Evolutionary conservation across 1,140 invertebrate species (phyloP).

Genomic region (Ladona fulva): DNA sequence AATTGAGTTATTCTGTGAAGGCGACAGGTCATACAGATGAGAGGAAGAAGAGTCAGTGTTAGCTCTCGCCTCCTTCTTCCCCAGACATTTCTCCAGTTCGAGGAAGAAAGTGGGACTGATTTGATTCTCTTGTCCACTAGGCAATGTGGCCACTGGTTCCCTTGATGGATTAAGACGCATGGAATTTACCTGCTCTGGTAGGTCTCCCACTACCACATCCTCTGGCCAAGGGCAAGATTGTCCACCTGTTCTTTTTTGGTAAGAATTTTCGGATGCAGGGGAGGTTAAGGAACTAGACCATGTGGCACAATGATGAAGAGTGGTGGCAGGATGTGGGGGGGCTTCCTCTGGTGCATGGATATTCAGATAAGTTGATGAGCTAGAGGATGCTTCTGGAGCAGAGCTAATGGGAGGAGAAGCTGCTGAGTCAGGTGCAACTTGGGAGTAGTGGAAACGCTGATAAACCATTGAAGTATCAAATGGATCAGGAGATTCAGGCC

Average conservation of each 20-base stretch:
- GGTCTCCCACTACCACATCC: background rate
- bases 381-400: background rate
- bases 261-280: too few species aligned
- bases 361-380: background rate
- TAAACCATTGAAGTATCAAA: conserved; percentile 51
- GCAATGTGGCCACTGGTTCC: too few species aligned
- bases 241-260: too few species aligned
- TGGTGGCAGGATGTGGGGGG: background rate
- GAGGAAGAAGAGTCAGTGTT: conserved; percentile 35
- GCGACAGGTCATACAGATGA: conserved; percentile 23
- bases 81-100: conserved; percentile 52
- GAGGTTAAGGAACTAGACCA: too few species aligned
- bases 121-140: conserved; percentile 27
- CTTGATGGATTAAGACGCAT: too few species aligned
- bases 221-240: background rate
- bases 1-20: conserved; percentile 32
- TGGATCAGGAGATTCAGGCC: conserved; percentile 36
- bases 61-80: conserved; percentile 40
- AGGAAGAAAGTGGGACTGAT: conserved; percentile 48
- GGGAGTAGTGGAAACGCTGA: conserved; percentile 36
- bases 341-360: background rate
- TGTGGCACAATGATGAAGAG: too few species aligned
- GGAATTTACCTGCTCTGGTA: background rate
- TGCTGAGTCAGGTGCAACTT: conserved; percentile 33
- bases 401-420: background rate